Percentiles rank a stretch among this genome's conserved stretches.
Evolutionary conservation across 2,113 vertebrate genomes (phyloP).

Genomic region (Cathartes aura): DNA sequence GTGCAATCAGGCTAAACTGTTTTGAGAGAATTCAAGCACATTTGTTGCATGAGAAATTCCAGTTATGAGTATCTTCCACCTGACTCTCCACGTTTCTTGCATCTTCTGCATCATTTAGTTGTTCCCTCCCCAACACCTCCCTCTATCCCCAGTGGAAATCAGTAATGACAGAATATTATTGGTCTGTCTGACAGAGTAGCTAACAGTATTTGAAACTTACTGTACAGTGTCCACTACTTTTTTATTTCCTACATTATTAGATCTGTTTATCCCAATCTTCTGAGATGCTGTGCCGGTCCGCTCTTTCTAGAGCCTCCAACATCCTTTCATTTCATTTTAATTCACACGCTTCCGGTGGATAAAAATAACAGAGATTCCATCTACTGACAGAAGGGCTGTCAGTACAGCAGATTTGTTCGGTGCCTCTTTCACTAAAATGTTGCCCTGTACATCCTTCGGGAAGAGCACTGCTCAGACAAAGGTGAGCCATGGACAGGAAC

Average conservation of each 20-base stretch:
- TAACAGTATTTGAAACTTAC: background rate
- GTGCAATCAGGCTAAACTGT: background rate
- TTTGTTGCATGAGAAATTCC: background rate
- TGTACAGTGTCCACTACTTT: background rate
- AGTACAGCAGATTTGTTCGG: background rate
- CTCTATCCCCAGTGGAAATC: background rate
- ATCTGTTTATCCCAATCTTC: background rate
- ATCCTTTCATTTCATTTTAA: background rate
- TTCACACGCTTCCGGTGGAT: background rate
- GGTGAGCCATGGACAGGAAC: background rate
- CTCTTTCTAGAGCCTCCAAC: background rate
- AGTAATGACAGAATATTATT: background rate
- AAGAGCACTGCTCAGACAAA: background rate
- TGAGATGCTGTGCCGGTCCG: background rate
- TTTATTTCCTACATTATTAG: background rate
- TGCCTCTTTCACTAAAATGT: background rate
- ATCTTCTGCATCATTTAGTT: background rate
- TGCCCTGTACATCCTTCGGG: background rate
- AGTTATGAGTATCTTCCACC: background rate
- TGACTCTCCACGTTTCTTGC: background rate
- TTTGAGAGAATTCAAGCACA: background rate
- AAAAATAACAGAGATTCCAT: background rate
- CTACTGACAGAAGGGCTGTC: background rate
- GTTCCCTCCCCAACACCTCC: background rate
- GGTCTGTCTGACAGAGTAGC: background rate